Conservation (phyloP, 2,797 vertebrate species). For the Hemibagrus guttatus region DNA sequence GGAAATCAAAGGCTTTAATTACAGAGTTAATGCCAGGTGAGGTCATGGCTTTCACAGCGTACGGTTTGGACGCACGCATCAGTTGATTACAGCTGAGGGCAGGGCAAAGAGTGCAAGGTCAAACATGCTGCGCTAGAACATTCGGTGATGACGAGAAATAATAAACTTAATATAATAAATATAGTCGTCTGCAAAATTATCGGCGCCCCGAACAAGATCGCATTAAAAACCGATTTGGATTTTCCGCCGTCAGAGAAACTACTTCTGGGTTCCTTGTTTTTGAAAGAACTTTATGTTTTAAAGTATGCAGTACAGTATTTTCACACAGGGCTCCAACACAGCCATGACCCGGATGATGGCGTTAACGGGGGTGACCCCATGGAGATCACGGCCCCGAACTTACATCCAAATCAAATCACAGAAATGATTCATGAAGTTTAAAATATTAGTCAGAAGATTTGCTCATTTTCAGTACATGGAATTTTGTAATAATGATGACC, state of each 20-base stretch:
- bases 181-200: not conserved
- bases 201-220: not conserved
- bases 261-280: too few species aligned
- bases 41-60: not conserved
- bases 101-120: constrained; percentile 3
- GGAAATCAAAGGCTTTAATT: constrained; percentile 43
- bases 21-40: constrained; percentile 36
- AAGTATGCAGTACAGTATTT: not conserved
- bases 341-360: not conserved
- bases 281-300: too few species aligned
- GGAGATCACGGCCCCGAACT: not conserved
- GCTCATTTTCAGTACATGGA: not conserved
- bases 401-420: not conserved
- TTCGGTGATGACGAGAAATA: not conserved
- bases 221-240: not conserved
- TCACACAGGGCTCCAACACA: not conserved
- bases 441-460: not conserved
- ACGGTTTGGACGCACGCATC: not conserved
- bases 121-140: not conserved
- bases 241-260: not conserved
- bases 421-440: not conserved
- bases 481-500: not conserved
- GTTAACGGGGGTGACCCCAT: not conserved
- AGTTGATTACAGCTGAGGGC: not conserved
- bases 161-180: not conserved